A percentile compares a stretch with the other conserved stretches of the same genome.
Conservation (phyloP, 2,888 invertebrate genomes). For the Pandemis corylana region DNA sequence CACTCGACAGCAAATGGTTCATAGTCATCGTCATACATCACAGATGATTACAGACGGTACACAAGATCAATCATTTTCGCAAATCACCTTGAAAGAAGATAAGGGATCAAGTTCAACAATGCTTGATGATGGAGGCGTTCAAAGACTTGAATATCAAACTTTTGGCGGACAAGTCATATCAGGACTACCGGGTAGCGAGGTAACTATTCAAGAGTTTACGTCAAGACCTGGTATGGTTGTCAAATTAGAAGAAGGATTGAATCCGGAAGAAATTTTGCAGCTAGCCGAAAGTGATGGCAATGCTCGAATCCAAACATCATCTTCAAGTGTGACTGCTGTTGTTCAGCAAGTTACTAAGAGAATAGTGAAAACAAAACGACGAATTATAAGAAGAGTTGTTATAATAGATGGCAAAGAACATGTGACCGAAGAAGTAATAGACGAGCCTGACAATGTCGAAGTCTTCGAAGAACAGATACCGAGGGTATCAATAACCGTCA, state of each 20-base stretch:
- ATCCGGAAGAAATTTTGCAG: constrained; percentile 78
- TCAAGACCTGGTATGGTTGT: constrained; percentile 86
- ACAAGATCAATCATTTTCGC: constrained; percentile 87
- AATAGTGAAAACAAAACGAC: constrained; percentile 89
- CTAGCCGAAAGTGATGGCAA: constrained; percentile 71
- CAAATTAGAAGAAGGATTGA: constrained; percentile 82
- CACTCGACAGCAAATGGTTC: constrained; percentile 87
- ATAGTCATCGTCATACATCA: constrained; percentile 86
- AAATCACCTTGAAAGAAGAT: constrained; percentile 88
- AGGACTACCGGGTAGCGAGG: constrained; percentile 86
- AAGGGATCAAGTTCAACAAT: constrained; percentile 85
- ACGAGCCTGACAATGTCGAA: constrained; percentile 92
- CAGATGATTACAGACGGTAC: constrained; percentile 84
- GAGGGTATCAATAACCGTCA: constrained; percentile 88
- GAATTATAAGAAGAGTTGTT: constrained; percentile 90
- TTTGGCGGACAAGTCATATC: constrained; percentile 87
- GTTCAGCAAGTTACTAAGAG: constrained; percentile 93
- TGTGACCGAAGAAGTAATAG: constrained; percentile 92
- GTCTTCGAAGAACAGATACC: constrained; percentile 89
- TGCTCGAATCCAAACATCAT: constrained; percentile 84
- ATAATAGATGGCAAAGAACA: constrained; percentile 94
- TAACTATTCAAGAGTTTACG: constrained; percentile 87
- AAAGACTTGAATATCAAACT: constrained; percentile 86
- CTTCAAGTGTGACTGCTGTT: constrained; percentile 90
- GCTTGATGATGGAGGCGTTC: constrained; percentile 86